A percentile compares a stretch with the other conserved stretches of the same genome.
These are phyloP conservation scores for Marasmarcha lunaedactyla DNA, from an alignment of 2,888 invertebrate genomes.

Conservation along the genomic window DNA sequence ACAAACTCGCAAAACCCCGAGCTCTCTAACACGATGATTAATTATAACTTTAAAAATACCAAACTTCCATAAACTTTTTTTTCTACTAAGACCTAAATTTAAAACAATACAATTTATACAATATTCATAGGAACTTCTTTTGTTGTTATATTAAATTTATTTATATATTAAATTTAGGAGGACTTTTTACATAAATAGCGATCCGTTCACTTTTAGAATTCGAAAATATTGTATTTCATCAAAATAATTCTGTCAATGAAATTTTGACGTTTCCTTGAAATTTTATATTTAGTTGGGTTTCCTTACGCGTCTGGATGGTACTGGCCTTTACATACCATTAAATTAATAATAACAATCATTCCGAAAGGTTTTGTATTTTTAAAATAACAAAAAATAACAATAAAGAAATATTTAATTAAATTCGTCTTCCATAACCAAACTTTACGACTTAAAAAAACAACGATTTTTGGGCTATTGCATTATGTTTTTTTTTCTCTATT, in stretches of 20 bases:
- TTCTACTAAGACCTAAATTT: conserved; percentile 69
- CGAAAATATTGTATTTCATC: conserved; percentile 26
- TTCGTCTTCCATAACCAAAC: conserved; percentile 32
- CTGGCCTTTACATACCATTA: conserved; percentile 50
- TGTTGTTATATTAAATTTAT: conserved; percentile 68
- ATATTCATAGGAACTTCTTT: conserved; percentile 71
- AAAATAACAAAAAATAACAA: conserved; percentile 31
- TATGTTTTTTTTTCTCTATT: conserved; percentile 45
- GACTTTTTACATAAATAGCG: conserved; percentile 69
- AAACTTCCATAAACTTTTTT: conserved; percentile 67
- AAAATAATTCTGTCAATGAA: conserved; percentile 31
- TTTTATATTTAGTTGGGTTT: conserved; percentile 43
- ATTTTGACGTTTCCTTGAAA: conserved; percentile 61
- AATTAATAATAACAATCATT: conserved; percentile 29
- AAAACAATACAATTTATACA: conserved; percentile 69
- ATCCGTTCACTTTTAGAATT: conserved; percentile 58
- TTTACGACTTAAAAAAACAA: conserved; percentile 45
- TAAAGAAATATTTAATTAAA: conserved; percentile 28
- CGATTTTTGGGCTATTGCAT: conserved; percentile 69
- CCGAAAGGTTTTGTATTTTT: conserved; percentile 60
- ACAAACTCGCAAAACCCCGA: conserved; percentile 40
- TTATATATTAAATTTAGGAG: conserved; percentile 67
- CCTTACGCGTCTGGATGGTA: conserved; percentile 40
- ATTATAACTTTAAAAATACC: conserved; percentile 67
- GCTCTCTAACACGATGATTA: conserved; percentile 57